Evolutionary conservation across 2,797 vertebrate species (phyloP).

Genomic region (Melanotaenia maccullochi): DNA sequence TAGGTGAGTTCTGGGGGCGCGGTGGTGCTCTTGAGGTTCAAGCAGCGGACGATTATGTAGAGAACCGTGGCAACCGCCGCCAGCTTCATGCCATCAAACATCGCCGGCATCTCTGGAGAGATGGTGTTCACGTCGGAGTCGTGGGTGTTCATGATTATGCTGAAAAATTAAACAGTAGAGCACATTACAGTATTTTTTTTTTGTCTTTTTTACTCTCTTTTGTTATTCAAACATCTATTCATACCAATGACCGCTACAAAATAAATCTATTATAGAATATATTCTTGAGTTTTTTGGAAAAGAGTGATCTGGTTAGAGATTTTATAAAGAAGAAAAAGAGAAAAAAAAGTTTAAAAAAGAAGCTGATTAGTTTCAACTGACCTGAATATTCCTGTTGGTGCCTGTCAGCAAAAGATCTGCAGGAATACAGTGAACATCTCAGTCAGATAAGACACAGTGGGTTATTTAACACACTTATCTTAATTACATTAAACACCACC

Average conservation of each 20-base stretch:
- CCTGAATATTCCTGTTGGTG: conserved; percentile 41
- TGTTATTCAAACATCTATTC: not conserved
- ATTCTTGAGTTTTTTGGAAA: not conserved
- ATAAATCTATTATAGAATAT: not conserved
- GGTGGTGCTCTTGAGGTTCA: conserved; percentile 97
- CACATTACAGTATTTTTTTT: not conserved
- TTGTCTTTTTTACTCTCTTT: not conserved
- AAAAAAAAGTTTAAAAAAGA: conserved; percentile 2
- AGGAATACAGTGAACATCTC: conserved; percentile 21
- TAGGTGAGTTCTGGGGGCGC: conserved; percentile 91
- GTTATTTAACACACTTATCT: conserved; percentile 41
- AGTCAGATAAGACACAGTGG: conserved; percentile 24
- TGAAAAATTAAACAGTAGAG: conserved; percentile 41
- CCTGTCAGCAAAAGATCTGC: conserved; percentile 48
- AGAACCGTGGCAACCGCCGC: conserved; percentile 94
- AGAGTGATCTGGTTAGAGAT: not conserved
- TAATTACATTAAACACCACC: conserved; percentile 38
- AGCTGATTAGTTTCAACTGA: conserved; percentile 30
- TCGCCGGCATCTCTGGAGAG: conserved; percentile 89
- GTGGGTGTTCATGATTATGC: conserved; percentile 77
- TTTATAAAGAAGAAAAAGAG: not conserved
- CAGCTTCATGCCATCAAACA: conserved; percentile 96
- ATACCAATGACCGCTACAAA: not conserved
- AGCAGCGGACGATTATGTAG: conserved; percentile 93
- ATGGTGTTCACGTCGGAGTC: conserved; percentile 77